Evolutionary conservation across 2,113 vertebrate genomes (phyloP).

Genomic region (Labeo rohita): DNA sequence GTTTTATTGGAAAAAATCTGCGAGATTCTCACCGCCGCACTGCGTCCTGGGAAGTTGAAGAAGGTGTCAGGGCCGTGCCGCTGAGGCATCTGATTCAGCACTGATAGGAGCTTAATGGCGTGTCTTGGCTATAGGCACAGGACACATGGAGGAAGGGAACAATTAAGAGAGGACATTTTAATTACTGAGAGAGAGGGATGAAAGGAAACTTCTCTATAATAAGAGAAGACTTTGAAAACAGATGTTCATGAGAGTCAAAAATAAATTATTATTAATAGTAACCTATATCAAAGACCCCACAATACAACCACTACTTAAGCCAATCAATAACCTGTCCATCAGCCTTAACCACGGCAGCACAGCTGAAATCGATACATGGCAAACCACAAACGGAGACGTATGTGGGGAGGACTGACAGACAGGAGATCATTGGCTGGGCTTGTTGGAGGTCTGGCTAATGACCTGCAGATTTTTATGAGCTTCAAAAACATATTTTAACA

Average conservation of each 20-base stretch:
- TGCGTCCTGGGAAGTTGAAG: conserved; percentile 99
- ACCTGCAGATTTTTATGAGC: background rate
- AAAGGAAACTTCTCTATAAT: background rate
- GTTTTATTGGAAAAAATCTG: background rate
- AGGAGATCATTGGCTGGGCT: conserved; percentile 52
- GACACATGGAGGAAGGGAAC: background rate
- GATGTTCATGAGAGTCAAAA: background rate
- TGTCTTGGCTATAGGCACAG: conserved; percentile 86
- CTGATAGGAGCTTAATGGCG: conserved; percentile 95
- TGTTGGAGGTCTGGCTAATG: conserved; percentile 36
- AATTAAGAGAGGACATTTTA: conserved; percentile 1
- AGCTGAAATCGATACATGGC: conserved; percentile 72
- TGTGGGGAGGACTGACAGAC: conserved; percentile 57
- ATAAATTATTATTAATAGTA: conserved; percentile 20
- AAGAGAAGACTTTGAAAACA: background rate
- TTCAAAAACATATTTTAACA: background rate
- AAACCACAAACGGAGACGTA: conserved; percentile 70
- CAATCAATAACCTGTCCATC: conserved; percentile 76
- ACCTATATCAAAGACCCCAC: conserved; percentile 55
- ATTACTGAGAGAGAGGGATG: conserved; percentile 18
- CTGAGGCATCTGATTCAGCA: conserved; percentile 99
- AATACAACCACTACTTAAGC: conserved; percentile 57
- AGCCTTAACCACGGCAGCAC: conserved; percentile 56
- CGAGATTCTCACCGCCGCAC: conserved; percentile 90
- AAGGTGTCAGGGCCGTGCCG: conserved; percentile 99